phyloP scores from a whole-genome alignment of 2,797 vertebrate species.

The Enteromius argenteus region DNA sequence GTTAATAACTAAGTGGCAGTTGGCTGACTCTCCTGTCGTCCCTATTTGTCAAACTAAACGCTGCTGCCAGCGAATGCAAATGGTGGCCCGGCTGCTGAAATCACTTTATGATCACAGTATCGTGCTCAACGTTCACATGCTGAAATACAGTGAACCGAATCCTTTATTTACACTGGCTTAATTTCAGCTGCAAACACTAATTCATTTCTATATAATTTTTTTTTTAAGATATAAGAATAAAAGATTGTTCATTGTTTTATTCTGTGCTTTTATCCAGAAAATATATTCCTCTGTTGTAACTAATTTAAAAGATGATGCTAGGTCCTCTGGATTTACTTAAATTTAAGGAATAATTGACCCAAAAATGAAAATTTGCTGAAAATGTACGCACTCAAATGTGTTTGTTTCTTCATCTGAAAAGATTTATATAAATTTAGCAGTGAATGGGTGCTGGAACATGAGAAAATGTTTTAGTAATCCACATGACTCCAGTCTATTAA shows the following conservation, averaged over 20 bases:
- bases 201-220: neutral
- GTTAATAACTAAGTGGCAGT: constrained; percentile 99
- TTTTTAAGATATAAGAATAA: neutral
- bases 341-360: neutral
- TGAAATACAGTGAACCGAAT: constrained; percentile 37
- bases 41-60: constrained; percentile 98
- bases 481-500: neutral
- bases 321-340: neutral
- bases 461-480: neutral
- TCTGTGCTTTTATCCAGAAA: neutral
- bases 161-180: constrained; percentile 1
- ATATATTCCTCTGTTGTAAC: neutral
- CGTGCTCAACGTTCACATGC: constrained; percentile 59
- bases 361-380: neutral
- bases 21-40: constrained; percentile 89
- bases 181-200: neutral
- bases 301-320: neutral
- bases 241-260: neutral
- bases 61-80: constrained; percentile 91
- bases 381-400: neutral
- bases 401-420: neutral
- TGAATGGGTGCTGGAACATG: neutral
- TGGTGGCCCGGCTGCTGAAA: constrained; percentile 71
- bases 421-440: neutral
- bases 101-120: constrained; percentile 61